Conservation (phyloP, 2,888 invertebrate genomes). For the Pachliopta kotzebuea region DNA sequence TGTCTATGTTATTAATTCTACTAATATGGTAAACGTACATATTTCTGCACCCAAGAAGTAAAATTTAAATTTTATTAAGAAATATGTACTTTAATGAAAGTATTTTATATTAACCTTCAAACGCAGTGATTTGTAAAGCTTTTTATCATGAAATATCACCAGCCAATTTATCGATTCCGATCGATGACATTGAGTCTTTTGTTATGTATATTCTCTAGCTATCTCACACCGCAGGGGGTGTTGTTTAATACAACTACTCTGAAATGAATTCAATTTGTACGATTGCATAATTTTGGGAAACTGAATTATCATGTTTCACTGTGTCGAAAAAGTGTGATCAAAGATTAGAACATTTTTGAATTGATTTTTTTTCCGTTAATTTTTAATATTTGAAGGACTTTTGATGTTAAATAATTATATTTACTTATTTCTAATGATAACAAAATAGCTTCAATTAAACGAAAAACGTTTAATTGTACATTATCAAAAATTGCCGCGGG, state of each 20-base stretch:
- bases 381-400: neutral
- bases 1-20: neutral
- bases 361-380: slow-evolving; percentile 16
- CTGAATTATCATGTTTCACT: slow-evolving; percentile 62
- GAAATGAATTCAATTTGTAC: slow-evolving; percentile 66
- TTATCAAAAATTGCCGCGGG: too few relatives aligned
- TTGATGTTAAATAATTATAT: neutral
- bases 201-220: slow-evolving; percentile 38
- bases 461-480: too few relatives aligned
- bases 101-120: slow-evolving; percentile 24
- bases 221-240: slow-evolving; percentile 55
- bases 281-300: slow-evolving; percentile 70
- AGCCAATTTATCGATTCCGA: slow-evolving; percentile 35
- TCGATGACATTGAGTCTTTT: slow-evolving; percentile 39
- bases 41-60: neutral
- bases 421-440: neutral
- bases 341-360: slow-evolving; percentile 45
- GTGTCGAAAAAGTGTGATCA: slow-evolving; percentile 49
- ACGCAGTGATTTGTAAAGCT: slow-evolving; percentile 26
- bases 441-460: too few relatives aligned
- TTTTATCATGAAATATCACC: slow-evolving; percentile 33
- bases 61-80: neutral
- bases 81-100: slow-evolving; percentile 1
- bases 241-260: slow-evolving; percentile 46
- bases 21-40: neutral